Base-by-base conservation (phyloP, 2,113 vertebrate genomes). In the Leptobrachium ailaonicum region DNA sequence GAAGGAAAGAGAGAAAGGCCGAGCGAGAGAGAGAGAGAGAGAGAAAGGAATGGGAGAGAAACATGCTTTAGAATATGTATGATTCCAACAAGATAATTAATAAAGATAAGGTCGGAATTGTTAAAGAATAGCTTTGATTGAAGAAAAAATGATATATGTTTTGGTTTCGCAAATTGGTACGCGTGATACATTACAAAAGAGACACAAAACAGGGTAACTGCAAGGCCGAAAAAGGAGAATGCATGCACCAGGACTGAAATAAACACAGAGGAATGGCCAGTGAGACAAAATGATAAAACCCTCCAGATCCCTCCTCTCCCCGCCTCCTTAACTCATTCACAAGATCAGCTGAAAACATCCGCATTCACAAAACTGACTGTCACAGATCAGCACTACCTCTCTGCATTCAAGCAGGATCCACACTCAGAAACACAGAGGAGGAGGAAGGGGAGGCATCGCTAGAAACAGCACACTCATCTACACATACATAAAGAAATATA, bases 311-410 rank as follows among this genome's bases (percentile, higher is more conserved):
- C 83, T 79, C 80, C 83, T 82, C 77, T 83, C 88, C 66, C 73
- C 87, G 83, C 87, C 86, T n/a, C 84, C 83, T 80, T 85, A 86
- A 86, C 85, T 88, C 89, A 86, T 89, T 90, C 89, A 87, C 87
- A 86, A 87, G 83, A 87, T 85, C 84, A 85, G 79, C 75, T 82
- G 83, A 83, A 84, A 85, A 75, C 47, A 66, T 75, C 67, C 76
- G 83, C 88, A 85, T 87, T 90, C 90, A 86, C 89, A 87, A 85
- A 82, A 87, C 73, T 82, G 78, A 77, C 74, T 76, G 75, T 70
- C 76, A 43, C 45, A 44, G 71, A 68, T 66, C 79, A 75, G 79
- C 79, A 81, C 78, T 71, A 60, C 78, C 78, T 80, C 78, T 73
- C 64, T 53, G 74, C 63, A 76, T 66, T 67, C 44, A 76, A 66